Base-by-base conservation (phyloP, 2,888 invertebrate genomes). In the Clanis bilineata region DNA sequence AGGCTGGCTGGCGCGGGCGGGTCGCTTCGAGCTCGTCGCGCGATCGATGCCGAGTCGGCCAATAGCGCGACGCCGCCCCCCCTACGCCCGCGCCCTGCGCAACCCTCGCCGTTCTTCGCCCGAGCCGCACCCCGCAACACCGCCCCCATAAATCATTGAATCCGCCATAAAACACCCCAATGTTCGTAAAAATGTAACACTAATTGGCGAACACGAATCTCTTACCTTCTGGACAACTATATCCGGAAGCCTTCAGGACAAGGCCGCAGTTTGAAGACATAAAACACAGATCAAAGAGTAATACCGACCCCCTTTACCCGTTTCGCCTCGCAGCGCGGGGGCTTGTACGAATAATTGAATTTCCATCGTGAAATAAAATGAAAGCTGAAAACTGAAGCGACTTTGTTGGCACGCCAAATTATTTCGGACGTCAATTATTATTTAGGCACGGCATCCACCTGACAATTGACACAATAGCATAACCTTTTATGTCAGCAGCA, bases 111-210 rank as follows among this genome's bases (percentile, higher is more conserved):
- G 75, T 83, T 80, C 82, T 64, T 70, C 76, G 79, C 78, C 71
- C 77, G 70, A 78, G 71, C 77, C 83, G 79, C 82, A 85, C 82
- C 88, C 86, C 86, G 83, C 77, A 83, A 87, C 83, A 81, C 86
- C 91, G 89, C 88, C 90, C 89, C 89, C 84, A 88, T 92, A 91
- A 91, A 92, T 92, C 91, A 92, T 91, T 85, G 90, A 91, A 91
- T 90, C 85, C 83, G 85, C 89, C 88, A 91, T 91, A 90, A 91
- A 91, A 91, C 88, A 90, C 85, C 85, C 88, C 85, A 84, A 88
- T 88, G 85, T 90, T 86, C 86, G 88, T 90, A 91, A 90, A 92
- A 91, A 90, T 90, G 88, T 88, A 85, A 87, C 85, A 88, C 88
- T 90, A 91, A 91, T 90, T 90, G 90, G 86, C 82, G 85, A 85